Conservation (phyloP, 2,113 vertebrate genomes). For the Thomomys bottae region DNA sequence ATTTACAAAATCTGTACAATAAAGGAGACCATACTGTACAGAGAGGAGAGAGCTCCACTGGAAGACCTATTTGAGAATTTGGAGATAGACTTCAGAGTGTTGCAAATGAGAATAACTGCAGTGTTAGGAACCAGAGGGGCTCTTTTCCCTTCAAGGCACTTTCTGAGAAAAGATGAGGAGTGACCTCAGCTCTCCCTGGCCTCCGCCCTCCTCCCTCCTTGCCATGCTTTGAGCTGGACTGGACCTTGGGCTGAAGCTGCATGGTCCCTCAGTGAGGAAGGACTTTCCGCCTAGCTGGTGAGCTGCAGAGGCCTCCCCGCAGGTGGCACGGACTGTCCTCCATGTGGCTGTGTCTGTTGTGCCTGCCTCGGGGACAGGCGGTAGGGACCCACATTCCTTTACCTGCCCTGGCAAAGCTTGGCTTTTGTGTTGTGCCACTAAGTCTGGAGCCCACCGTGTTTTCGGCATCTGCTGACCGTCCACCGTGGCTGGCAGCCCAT, state of each 20-base stretch:
- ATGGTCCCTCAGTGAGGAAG: neutral
- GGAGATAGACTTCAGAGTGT: neutral
- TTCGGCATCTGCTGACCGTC: too few relatives aligned
- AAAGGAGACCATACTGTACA: neutral
- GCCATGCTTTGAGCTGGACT: too few relatives aligned
- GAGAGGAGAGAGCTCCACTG: neutral
- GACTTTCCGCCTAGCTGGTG: neutral
- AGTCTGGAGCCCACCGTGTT: too few relatives aligned
- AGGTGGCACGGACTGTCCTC: neutral
- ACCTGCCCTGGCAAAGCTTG: too few relatives aligned
- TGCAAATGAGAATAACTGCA: neutral
- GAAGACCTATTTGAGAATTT: neutral
- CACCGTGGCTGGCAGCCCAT: neutral
- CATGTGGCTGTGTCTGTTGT: neutral
- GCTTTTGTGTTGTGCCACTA: too few relatives aligned
- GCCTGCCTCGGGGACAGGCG: too few relatives aligned
- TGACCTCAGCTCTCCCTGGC: neutral
- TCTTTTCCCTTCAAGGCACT: neutral
- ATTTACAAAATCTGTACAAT: too few relatives aligned
- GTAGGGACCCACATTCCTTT: too few relatives aligned
- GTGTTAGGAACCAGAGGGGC: neutral
- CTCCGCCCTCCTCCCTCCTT: neutral
- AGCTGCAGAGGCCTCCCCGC: neutral
- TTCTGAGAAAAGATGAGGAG: neutral
- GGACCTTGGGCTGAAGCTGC: neutral